Base-by-base conservation (phyloP, 2,113 vertebrate genomes). In the Corythaeola cristata region DNA sequence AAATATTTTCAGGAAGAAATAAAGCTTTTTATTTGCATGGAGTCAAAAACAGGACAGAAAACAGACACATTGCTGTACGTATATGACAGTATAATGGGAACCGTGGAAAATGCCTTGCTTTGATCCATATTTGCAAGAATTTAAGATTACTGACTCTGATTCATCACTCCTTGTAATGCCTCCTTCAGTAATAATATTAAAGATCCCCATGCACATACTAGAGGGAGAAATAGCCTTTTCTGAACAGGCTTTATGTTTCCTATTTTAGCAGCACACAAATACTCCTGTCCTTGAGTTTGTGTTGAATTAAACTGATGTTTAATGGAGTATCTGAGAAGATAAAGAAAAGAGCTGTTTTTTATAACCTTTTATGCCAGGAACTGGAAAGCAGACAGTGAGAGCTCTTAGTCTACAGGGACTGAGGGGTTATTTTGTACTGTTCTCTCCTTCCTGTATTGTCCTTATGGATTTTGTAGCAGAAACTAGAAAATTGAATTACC, bases 401-500 rank as follows among this genome's bases (percentile, higher is more conserved):
- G 32, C 67, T 72, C 74, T 66, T 8, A n/a, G 27, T 15, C 62
- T 58, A 15, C 45, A 17, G 79, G 24, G 47, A 23, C 4, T 21
- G 55, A 85, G 39, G 32, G 67, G 50, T 91, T 78, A 56, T 73
- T 90, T 39, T 88, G 85, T 26, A 63, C 12, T 52, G 35, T 41
- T 52, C 69, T 92, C 81, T 88, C 85, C 81, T 95, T 80, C 79
- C 71, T 39, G 72, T 50, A 30, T 30, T 12, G 41, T 52, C 58
- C 69, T 83, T 75, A 15, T 18, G 59, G 82, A 28, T 85, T 89
- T 63, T 69, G 58, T 23, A 44, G 62, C 19, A 91, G 74, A 96
- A 81, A 86, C 4, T 4, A 33, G 37, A 56, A 77, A 72, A 93
- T 6, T 76, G 83, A 87, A 92, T 82, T 98, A 99, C 99, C 99